Percentiles rank a stretch among this genome's conserved stretches.
phyloP scores from a whole-genome alignment of 92 coral and sea anemone genomes.

The Epizoanthus ramosus region DNA sequence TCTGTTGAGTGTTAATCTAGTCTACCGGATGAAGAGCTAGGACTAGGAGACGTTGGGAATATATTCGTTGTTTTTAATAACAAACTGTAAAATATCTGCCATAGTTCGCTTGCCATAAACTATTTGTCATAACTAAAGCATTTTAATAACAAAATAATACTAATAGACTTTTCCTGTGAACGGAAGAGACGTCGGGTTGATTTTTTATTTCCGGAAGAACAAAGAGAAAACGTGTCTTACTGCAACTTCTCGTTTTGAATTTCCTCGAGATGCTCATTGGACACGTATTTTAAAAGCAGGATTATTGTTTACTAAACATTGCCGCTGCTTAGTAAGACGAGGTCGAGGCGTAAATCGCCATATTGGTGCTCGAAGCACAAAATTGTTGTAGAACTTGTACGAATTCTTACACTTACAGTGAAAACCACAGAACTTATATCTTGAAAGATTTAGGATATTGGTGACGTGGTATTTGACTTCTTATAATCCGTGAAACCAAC shows the following conservation, averaged over 20 bases:
- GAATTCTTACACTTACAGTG: conserved; percentile 20
- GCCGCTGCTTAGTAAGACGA: background rate
- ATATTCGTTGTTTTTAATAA: background rate
- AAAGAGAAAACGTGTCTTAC: background rate
- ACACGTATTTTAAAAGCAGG: background rate
- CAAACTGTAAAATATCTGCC: conserved; percentile 16
- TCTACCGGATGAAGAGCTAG: too few relatives aligned
- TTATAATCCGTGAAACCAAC: background rate
- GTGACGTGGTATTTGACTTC: conserved; percentile 2
- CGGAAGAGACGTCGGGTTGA: conserved; percentile 16
- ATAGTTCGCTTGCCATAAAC: background rate
- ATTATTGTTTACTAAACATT: conserved; percentile 13
- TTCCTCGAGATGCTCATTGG: conserved; percentile 9
- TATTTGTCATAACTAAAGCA: conserved; percentile 19
- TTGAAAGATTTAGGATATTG: background rate
- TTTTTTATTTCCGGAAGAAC: conserved; percentile 18
- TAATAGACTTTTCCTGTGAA: conserved; percentile 13
- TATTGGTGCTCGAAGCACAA: background rate
- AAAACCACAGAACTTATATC: conserved; percentile 1
- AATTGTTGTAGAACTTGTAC: background rate
- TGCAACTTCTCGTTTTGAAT: background rate
- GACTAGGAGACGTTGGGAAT: background rate
- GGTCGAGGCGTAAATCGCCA: too few relatives aligned
- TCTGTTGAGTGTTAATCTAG: background rate
- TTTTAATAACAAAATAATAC: background rate